Evolutionary conservation across 2,888 invertebrate species (phyloP), one percentile per base, ranked within the genome.

Genomic region (Tanytarsus gracilentus): DNA sequence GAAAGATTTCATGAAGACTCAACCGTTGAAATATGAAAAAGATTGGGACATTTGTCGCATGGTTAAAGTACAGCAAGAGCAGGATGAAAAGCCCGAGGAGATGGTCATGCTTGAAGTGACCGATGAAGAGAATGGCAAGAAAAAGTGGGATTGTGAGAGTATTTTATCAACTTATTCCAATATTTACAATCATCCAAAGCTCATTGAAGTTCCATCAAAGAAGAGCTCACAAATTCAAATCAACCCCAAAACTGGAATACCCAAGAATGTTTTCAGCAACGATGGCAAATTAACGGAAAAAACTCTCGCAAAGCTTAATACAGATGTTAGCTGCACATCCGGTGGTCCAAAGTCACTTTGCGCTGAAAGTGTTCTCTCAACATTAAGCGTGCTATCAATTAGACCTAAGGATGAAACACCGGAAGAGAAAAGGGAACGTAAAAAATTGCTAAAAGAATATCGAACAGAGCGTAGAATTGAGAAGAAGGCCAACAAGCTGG

Each of bases 111-210:
- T 82, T 0, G 75, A 82, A 63, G 80, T 85, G 1, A 78, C 82
- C 26, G 79, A 82, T 58, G 75, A 78, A 0, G 79, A 82, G 64
- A 79, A 78, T 66, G 21, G 18, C 7, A 50, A 60, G 27, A 78
- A 82, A 63, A 85, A 83, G 70, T 93, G 88, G 88, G 95, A 96
- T 74, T 95, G 95, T 68, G 88, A 95, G 76, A 89, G 89, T 61
- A 86, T 95, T 65, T 75, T 95, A 4, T 88, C 89, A 18, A 94
- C 91, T 0, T 91, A 91, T 71, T 94, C 94, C 6, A 96, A 86
- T 69, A 77, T 88, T 58, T 93, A 92, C 71, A 96, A 97, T 75
- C 91, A 90, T 75, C 97, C 97, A 0, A 90, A 88, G 70, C 67
- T 92, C 21, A 93, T 95, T 56, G 78, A 80, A 51, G 90, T 88